Conservation (phyloP, 2,888 invertebrate species). For the Heliconius aoede region DNA sequence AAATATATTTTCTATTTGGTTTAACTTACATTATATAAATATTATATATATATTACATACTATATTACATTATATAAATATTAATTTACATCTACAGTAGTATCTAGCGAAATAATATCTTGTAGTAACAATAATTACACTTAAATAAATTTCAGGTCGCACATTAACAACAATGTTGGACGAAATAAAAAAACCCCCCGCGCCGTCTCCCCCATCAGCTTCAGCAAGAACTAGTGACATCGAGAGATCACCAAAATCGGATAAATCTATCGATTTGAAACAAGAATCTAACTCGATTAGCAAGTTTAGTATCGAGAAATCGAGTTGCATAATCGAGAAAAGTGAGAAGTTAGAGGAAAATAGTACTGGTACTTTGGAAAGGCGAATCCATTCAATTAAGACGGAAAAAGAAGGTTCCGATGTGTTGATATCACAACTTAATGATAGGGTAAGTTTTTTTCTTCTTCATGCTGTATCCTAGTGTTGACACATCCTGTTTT, state of each 20-base stretch:
- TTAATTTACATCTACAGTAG: too few relatives aligned
- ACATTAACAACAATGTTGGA: constrained; percentile 74
- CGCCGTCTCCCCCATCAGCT: constrained; percentile 55
- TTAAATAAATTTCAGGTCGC: constrained; percentile 60
- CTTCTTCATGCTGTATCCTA: too few relatives aligned
- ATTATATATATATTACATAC: too few relatives aligned
- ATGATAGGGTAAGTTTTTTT: constrained; percentile 72
- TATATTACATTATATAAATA: too few relatives aligned
- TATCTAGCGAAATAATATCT: too few relatives aligned
- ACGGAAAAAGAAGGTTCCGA: constrained; percentile 66
- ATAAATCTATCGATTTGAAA: constrained; percentile 38
- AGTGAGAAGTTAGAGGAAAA: constrained; percentile 44
- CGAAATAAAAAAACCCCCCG: constrained; percentile 70
- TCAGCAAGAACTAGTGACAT: constrained; percentile 45
- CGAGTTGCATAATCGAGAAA: constrained; percentile 39
- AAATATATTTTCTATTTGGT: too few relatives aligned
- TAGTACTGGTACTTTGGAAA: constrained; percentile 62
- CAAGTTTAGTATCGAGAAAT: constrained; percentile 39
- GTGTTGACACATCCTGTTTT: too few relatives aligned
- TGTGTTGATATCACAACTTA: constrained; percentile 75
- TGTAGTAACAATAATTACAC: neutral
- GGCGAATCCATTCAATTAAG: constrained; percentile 56
- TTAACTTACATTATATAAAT: too few relatives aligned
- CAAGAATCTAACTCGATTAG: constrained; percentile 41
- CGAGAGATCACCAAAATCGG: constrained; percentile 53